Evolutionary conservation across 2,797 vertebrate species (phyloP).

Genomic region (Mastacembelus armatus): DNA sequence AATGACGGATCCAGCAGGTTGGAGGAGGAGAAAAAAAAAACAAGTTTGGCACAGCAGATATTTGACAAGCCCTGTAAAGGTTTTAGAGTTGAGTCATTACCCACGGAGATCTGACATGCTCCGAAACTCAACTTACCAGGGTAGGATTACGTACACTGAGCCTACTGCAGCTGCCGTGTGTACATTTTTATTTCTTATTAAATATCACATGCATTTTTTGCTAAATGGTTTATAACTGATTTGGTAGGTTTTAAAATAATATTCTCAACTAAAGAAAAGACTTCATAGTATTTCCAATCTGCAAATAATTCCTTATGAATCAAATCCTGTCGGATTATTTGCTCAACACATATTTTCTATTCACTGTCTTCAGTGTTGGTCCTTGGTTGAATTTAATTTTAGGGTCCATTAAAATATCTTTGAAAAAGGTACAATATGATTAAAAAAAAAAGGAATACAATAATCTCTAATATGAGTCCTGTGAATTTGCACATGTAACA

Average conservation of each 20-base stretch:
- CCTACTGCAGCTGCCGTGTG: conserved; percentile 31
- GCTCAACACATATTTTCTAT: conserved; percentile 19
- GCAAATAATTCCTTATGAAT: conserved; percentile 44
- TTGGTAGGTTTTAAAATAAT: conserved; percentile 25
- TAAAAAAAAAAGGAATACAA: conserved; percentile 62
- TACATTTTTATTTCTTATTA: conserved; percentile 40
- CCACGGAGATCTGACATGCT: conserved; percentile 71
- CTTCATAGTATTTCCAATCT: conserved; percentile 24
- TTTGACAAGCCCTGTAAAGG: conserved; percentile 74
- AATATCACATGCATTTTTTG: conserved; percentile 46
- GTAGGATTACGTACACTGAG: conserved; percentile 49
- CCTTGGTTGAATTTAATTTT: conserved; percentile 62
- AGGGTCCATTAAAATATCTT: conserved; percentile 52
- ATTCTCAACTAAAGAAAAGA: conserved; percentile 21
- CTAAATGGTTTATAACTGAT: conserved; percentile 33
- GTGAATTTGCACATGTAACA: conserved; percentile 75
- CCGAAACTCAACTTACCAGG: conserved; percentile 65
- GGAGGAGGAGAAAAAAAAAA: conserved; percentile 1
- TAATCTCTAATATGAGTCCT: conserved; percentile 67
- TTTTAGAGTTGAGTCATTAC: conserved; percentile 78
- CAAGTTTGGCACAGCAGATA: conserved; percentile 60
- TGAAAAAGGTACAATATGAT: conserved; percentile 61
- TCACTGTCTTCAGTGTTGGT: conserved; percentile 28
- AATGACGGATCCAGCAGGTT: conserved; percentile 74
- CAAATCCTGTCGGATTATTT: conserved; percentile 34